Conservation (phyloP, 2,888 invertebrate genomes). For the Phoenoteleia sp. region DNA sequence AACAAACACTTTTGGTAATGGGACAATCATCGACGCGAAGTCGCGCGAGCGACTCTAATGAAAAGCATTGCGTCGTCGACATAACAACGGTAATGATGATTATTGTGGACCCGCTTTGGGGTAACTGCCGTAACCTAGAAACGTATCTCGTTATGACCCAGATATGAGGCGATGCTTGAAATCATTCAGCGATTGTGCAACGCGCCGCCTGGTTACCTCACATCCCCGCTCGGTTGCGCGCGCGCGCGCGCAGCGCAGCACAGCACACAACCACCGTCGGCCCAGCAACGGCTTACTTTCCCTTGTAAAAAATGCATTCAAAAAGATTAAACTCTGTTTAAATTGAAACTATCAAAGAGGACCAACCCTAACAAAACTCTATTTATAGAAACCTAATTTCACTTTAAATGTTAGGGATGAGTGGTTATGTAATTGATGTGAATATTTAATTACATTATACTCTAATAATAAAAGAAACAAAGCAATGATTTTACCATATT, state of each 20-base stretch:
- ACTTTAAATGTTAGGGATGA: too few relatives aligned
- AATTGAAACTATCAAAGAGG: too few relatives aligned
- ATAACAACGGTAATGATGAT: conserved; percentile 81
- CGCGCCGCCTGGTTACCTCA: conserved; percentile 85
- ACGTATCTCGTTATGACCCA: conserved; percentile 87
- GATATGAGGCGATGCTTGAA: conserved; percentile 87
- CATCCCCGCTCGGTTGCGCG: conserved; percentile 79
- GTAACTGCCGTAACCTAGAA: conserved; percentile 86
- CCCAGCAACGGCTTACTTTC: conserved; percentile 81
- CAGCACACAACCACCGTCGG: conserved; percentile 77
- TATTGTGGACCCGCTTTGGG: conserved; percentile 84
- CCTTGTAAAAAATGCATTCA: too few relatives aligned
- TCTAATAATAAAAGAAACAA: too few relatives aligned
- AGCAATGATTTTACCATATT: too few relatives aligned
- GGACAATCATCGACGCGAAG: conserved; percentile 17
- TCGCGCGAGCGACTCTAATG: conserved; percentile 42
- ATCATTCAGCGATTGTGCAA: conserved; percentile 87
- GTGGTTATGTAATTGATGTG: too few relatives aligned
- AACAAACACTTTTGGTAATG: conserved; percentile 47
- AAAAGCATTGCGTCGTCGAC: conserved; percentile 67
- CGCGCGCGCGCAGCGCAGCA: conserved; percentile 75
- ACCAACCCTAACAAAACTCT: too few relatives aligned
- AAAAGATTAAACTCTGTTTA: too few relatives aligned
- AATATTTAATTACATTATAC: too few relatives aligned
- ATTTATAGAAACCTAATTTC: too few relatives aligned